Conservation (phyloP, 2,888 invertebrate species). For the Dryadula phaetusa region DNA sequence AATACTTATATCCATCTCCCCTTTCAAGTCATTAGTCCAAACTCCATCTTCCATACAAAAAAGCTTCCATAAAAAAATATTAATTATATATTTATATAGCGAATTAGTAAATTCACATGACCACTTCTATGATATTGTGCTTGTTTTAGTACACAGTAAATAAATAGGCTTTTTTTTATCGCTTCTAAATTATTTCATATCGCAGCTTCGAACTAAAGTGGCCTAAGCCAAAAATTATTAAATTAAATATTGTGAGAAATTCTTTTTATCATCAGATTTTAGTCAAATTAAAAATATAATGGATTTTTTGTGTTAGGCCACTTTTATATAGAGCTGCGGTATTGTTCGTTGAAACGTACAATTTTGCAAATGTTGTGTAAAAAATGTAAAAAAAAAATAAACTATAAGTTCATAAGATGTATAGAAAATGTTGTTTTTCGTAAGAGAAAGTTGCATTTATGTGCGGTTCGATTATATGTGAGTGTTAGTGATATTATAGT, state of each 20-base stretch:
- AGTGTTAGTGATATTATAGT: background rate
- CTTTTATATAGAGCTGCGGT: background rate
- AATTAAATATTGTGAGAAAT: background rate
- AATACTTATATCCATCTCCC: background rate
- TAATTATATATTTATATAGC: background rate
- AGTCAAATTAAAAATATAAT: no score
- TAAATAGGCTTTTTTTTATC: background rate
- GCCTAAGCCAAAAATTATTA: background rate
- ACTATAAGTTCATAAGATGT: constrained; percentile 28
- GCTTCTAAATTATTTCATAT: background rate
- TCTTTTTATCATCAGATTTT: no score
- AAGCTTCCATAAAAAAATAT: background rate
- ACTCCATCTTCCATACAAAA: background rate
- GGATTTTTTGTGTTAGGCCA: no score
- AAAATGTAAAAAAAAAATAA: constrained; percentile 28
- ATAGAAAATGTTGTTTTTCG: constrained; percentile 28
- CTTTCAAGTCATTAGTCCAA: background rate
- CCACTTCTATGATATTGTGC: constrained; percentile 2
- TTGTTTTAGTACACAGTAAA: background rate
- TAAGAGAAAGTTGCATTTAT: constrained; percentile 30
- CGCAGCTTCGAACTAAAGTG: background rate
- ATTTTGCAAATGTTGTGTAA: constrained; percentile 28
- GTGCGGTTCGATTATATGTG: constrained; percentile 28
- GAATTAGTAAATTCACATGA: background rate
- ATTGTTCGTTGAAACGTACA: constrained; percentile 26